phyloP scores from a whole-genome alignment of 1,140 invertebrate genomes.

The Pararge aegeria region DNA sequence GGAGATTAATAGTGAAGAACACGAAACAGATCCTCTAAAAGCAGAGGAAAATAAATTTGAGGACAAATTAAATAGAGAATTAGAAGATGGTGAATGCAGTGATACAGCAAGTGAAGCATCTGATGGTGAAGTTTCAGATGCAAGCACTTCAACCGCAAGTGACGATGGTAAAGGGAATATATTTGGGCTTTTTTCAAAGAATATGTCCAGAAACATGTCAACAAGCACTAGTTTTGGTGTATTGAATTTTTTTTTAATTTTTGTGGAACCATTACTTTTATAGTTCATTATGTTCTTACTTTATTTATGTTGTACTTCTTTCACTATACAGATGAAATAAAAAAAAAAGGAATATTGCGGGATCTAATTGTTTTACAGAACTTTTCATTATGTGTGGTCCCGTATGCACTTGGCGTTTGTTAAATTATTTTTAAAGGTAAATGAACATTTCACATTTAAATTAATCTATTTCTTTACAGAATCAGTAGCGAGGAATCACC shows the following conservation, averaged over 20 bases:
- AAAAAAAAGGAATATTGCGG: too few relatives aligned
- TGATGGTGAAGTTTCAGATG: slow-evolving; percentile 37
- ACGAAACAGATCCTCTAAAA: slow-evolving; percentile 19
- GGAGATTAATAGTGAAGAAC: slow-evolving; percentile 19
- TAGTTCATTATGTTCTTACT: too few relatives aligned
- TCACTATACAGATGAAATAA: too few relatives aligned
- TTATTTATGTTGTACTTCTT: too few relatives aligned
- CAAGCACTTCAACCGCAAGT: slow-evolving; percentile 57
- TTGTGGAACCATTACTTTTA: too few relatives aligned
- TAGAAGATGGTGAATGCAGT: slow-evolving; percentile 85
- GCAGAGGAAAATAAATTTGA: slow-evolving; percentile 14
- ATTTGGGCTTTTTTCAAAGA: neutral
- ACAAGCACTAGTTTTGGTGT: neutral
- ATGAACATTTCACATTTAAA: too few relatives aligned
- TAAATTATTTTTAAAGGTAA: too few relatives aligned
- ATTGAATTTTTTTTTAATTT: too few relatives aligned
- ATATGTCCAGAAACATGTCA: too few relatives aligned
- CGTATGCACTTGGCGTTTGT: too few relatives aligned
- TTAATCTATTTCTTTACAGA: slow-evolving; percentile 80
- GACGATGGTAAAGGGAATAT: slow-evolving; percentile 63
- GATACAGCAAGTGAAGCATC: slow-evolving; percentile 64
- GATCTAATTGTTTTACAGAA: too few relatives aligned
- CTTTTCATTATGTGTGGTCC: too few relatives aligned
- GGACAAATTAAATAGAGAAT: slow-evolving; percentile 26
- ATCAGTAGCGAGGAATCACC: slow-evolving; percentile 84